Evolutionary conservation across 2,888 invertebrate genomes (phyloP), one percentile per base, ranked within the genome.

Genomic region (Cheilosia vernalis): DNA sequence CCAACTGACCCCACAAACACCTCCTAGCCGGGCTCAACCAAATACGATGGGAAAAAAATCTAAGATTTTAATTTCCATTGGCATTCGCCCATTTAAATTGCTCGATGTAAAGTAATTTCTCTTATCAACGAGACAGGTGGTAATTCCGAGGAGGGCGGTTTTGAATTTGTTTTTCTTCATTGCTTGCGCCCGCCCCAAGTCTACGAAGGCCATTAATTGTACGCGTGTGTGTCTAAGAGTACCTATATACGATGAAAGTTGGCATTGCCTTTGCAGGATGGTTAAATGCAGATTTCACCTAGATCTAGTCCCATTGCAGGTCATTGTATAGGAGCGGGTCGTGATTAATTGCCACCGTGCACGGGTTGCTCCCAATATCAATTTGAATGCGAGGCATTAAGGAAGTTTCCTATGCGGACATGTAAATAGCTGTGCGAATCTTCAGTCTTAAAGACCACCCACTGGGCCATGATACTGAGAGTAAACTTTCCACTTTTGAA

Each of bases 61-160:
- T 85, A 80, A 72, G 80, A 85, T 73, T 80, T 85, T 85, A 85
- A 85, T 85, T 85, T 85, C 70, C 85, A 85, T 85, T 77, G 80
- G 85, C 85, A 80, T 80, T 85, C 85, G 56, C 76, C 85, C 80
- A 85, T 85, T 85, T 80, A 77, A 85, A 85, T 85, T 77, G 76
- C 66, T 72, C 76, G 40, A 42, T 76, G 72, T 47, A 61, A 76
- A 58, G 85, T 85, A 85, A 85, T 85, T 85, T 81, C 66, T 80
- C 85, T 85, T 85, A 85, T 80, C 72, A 67, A 61, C 58, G 6
- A 79, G 85, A 80, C 80, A 85, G 85, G 76, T 80, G 85, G 80
- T 85, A 85, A 85, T 80, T 85, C 80, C 56, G 19, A 30, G 56
- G 63, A 51, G 67, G 76, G 85, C 70, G 66, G 80, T 37, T 66